A percentile compares a stretch with the other conserved stretches of the same genome.
Conservation (phyloP, 2,888 invertebrate species). For the Rambutsinella grinnellia region DNA sequence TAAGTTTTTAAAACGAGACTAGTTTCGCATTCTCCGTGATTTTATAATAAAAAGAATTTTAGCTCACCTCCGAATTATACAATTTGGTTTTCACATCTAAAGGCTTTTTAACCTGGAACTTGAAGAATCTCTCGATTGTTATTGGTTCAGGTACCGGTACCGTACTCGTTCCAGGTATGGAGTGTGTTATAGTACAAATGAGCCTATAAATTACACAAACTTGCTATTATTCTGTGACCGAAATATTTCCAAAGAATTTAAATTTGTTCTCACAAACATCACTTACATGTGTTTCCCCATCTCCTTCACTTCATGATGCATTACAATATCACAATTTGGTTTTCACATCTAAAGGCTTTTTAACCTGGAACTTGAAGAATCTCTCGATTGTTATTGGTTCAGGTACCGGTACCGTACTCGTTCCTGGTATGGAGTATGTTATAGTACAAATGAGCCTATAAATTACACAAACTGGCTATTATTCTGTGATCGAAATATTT, state of each 20-base stretch:
- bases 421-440: slow-evolving; percentile 76
- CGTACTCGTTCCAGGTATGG: slow-evolving; percentile 66
- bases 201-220: slow-evolving; percentile 74
- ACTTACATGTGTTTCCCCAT: slow-evolving; percentile 95
- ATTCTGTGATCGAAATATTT: neutral
- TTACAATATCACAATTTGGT: slow-evolving; percentile 98
- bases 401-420: slow-evolving; percentile 23
- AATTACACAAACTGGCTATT: neutral
- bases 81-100: slow-evolving; percentile 99
- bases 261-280: neutral
- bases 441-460: slow-evolving; percentile 95
- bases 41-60: neutral
- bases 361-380: slow-evolving; percentile 98
- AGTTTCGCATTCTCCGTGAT: too few species aligned
- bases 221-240: too few species aligned
- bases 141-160: slow-evolving; percentile 75
- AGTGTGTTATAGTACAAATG: slow-evolving; percentile 96
- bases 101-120: slow-evolving; percentile 97
- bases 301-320: slow-evolving; percentile 99
- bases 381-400: slow-evolving; percentile 90
- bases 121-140: slow-evolving; percentile 96
- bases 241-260: neutral
- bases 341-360: slow-evolving; percentile 98
- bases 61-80: slow-evolving; percentile 86
- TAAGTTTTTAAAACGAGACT: too few species aligned